A percentile compares a stretch with the other conserved stretches of the same genome.
phyloP scores from a whole-genome alignment of 2,113 vertebrate genomes.

The Camelus dromedarius region DNA sequence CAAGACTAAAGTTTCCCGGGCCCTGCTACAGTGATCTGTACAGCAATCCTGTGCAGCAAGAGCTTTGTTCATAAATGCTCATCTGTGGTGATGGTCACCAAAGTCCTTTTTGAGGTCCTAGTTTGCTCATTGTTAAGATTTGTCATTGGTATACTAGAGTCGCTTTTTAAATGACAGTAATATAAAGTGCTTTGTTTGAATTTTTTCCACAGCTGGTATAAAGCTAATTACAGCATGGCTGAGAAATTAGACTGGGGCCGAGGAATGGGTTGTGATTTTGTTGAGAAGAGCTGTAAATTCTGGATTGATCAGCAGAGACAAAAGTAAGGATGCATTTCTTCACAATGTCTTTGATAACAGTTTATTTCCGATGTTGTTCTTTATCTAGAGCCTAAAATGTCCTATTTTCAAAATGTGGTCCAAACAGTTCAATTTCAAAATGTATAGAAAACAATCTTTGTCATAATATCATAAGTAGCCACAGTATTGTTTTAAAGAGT shows the following conservation, averaged over 20 bases:
- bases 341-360: not conserved
- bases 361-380: constrained; percentile 42
- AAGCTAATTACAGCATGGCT: constrained; percentile 98
- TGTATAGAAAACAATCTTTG: not conserved
- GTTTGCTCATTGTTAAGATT: not conserved
- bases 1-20: not conserved
- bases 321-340: constrained; percentile 87
- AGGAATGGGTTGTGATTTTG: constrained; percentile 97
- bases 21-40: not conserved
- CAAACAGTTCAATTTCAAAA: constrained; percentile 6
- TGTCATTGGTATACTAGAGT: not conserved
- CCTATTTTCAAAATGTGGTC: constrained; percentile 41
- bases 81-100: not conserved
- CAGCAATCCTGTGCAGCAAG: not conserved
- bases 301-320: constrained; percentile 95
- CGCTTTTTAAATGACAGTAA: not conserved
- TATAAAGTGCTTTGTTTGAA: constrained; percentile 56
- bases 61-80: not conserved
- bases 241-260: constrained; percentile 97
- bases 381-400: not conserved
- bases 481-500: not conserved
- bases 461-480: not conserved
- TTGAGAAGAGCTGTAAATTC: constrained; percentile 98
- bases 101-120: not conserved
- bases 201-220: constrained; percentile 93